Conservation (phyloP, 2,113 vertebrate genomes). For the Malurus cyaneus region DNA sequence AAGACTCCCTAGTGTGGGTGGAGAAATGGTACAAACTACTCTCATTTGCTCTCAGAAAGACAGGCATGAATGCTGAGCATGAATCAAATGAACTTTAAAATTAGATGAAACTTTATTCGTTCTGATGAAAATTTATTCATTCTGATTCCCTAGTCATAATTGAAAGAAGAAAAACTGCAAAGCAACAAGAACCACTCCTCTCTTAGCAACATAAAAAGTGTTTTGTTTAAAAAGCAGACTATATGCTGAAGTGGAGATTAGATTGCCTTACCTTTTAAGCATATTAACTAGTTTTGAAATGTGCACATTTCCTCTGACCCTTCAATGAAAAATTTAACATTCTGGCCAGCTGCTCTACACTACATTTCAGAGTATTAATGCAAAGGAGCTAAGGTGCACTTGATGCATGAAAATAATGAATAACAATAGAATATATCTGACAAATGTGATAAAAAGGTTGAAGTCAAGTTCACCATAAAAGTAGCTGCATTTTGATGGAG, state of each 20-base stretch:
- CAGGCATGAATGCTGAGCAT: neutral
- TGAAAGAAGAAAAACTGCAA: neutral
- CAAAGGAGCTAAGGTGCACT: neutral
- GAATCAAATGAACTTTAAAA: neutral
- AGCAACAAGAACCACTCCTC: neutral
- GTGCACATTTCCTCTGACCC: neutral
- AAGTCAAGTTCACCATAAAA: neutral
- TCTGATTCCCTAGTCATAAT: neutral
- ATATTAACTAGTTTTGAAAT: neutral
- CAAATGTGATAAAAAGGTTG: neutral
- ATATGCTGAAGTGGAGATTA: neutral
- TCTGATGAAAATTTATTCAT: neutral
- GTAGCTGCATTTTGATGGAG: neutral
- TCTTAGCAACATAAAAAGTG: neutral
- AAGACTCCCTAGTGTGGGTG: neutral
- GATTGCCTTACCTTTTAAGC: neutral
- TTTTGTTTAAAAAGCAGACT: neutral
- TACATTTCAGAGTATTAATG: conserved; percentile 1
- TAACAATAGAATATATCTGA: neutral
- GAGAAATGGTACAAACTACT: neutral
- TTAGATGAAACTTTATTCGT: neutral
- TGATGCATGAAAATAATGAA: neutral
- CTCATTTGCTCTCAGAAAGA: neutral
- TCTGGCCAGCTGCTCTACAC: neutral
- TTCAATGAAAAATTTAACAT: neutral